Evolutionary conservation across 2,888 invertebrate genomes (phyloP).

Genomic region (Cistogaster globosa): DNA sequence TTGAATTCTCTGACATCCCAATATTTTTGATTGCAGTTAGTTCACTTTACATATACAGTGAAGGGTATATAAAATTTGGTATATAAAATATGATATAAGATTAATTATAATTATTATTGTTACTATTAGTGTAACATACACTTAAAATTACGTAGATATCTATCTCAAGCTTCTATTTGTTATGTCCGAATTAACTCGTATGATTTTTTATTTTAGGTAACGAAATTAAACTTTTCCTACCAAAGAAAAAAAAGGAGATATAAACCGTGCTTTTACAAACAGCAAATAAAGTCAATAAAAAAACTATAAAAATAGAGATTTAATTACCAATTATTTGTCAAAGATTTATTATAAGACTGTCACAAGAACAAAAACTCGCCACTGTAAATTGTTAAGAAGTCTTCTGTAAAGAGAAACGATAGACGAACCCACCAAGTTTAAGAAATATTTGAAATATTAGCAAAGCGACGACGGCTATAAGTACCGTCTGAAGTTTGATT

Average conservation of each 20-base stretch:
- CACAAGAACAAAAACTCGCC: neutral
- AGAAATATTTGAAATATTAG: neutral
- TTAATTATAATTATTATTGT: too few relatives aligned
- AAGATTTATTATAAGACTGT: neutral
- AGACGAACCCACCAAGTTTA: neutral
- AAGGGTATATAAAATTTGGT: too few relatives aligned
- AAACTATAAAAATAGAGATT: constrained; percentile 1
- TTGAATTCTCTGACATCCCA: too few relatives aligned
- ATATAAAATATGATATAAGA: too few relatives aligned
- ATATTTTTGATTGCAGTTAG: too few relatives aligned
- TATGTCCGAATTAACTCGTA: too few relatives aligned
- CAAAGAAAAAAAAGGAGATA: constrained; percentile 48
- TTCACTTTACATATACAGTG: too few relatives aligned
- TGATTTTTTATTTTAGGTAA: constrained; percentile 36
- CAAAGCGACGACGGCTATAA: constrained; percentile 30
- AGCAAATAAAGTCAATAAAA: neutral
- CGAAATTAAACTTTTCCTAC: constrained; percentile 60
- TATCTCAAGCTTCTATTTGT: too few relatives aligned
- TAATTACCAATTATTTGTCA: too few relatives aligned
- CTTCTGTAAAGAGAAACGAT: too few relatives aligned
- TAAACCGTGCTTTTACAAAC: neutral
- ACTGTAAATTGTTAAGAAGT: constrained; percentile 17
- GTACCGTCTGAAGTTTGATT: constrained; percentile 52
- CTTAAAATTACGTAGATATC: too few relatives aligned
- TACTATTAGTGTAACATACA: too few relatives aligned